Evolutionary conservation across 2,797 vertebrate species (phyloP), one percentile per base, ranked within the genome.

Genomic region (Ataeniobius toweri): DNA sequence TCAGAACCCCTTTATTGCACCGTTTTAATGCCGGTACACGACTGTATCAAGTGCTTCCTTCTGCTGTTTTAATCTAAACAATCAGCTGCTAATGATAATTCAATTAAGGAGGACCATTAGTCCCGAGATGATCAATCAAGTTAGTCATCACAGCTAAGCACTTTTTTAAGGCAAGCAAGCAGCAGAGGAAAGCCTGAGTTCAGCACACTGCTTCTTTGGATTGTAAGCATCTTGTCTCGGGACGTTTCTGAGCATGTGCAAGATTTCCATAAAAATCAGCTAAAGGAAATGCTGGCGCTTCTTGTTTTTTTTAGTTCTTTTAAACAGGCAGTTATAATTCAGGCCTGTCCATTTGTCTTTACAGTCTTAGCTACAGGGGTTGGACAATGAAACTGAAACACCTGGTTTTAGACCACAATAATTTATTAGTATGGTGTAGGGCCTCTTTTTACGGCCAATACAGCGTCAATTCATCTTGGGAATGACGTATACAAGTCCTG

Each of bases 91-190:
- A 84, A 92, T 83, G 86, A 91, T 80, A 84, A 88, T 87, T 89
- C 86, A 92, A 91, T 94, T 93, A 93, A 88, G 71, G 79, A 75
- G 83, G 79, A 75, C 84, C 91, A 92, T 89, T 90, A 82, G 82
- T 80, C 50, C 65, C 26, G 28, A 80, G 81, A 77, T 89, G 76
- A 89, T 91, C 86, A 84, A 89, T 91, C 90, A 80, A 74, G 81
- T 80, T 48, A 5, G 86, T 83, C 84, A 71, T 90, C 87, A 88
- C 80, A 91, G 91, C 92, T 83, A 93, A 95, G 94, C 93, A 92
- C 61, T 55, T 80, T 53, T 1, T 46, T 28, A 13, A 65, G 31
- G 65, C 83, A 85, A 87, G 86, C 88, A 68, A 89, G 89, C 87
- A 76, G 77, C 14, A 53, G 39, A 68, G 80, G 63, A 75, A 88